Evolutionary conservation across 2,888 invertebrate species (phyloP).

Genomic region (Galeopsomyia nigrocyanea): DNA sequence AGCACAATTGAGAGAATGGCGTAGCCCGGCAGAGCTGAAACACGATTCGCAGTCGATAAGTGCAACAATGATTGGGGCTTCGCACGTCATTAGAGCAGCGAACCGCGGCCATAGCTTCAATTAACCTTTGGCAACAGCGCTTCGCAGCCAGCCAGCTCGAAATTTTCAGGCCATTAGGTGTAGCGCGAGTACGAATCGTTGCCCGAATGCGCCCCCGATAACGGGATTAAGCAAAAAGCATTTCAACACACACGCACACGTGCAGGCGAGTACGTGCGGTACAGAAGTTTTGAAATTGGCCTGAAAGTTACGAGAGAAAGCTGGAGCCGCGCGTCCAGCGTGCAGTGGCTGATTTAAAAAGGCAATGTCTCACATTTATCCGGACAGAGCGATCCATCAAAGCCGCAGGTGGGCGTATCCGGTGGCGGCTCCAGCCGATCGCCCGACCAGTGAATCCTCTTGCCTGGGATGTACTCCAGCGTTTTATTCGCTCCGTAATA

Average conservation of each 20-base stretch:
- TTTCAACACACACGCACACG: no score
- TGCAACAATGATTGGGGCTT: no score
- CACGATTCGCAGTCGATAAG: neutral
- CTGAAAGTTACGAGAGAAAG: neutral
- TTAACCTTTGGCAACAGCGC: neutral
- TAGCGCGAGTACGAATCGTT: no score
- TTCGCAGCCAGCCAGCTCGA: neutral
- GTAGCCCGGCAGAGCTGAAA: conserved; percentile 84
- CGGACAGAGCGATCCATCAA: conserved; percentile 90
- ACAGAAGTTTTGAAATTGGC: no score
- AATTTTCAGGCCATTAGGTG: neutral
- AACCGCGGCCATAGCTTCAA: neutral
- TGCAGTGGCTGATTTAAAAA: neutral
- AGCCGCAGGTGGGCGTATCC: conserved; percentile 94
- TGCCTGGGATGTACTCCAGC: conserved; percentile 79
- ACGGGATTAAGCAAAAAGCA: no score
- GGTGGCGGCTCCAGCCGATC: conserved; percentile 82
- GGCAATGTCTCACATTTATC: conserved; percentile 72
- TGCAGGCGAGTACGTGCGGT: no score
- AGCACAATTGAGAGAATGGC: conserved; percentile 88
- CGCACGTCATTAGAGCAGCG: neutral
- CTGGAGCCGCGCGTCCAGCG: neutral
- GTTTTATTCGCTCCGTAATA: conserved; percentile 86
- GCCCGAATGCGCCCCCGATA: no score
- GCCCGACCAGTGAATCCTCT: conserved; percentile 90